Evolutionary conservation across 2,888 invertebrate genomes (phyloP).

Genomic region (Pristionchus arcanus): DNA sequence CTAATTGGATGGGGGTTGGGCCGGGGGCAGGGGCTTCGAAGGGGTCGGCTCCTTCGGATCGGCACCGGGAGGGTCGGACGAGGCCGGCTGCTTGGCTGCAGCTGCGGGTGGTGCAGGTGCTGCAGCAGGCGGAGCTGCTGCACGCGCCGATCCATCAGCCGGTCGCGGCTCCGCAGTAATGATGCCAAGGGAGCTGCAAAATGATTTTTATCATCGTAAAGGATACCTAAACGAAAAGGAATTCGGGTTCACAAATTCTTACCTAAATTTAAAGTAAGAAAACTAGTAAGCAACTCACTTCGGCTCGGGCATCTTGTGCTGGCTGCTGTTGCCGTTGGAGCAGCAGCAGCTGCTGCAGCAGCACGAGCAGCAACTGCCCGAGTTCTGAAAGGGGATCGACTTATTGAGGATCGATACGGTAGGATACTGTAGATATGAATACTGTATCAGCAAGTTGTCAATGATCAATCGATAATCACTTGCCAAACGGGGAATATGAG

Average conservation of each 20-base stretch:
- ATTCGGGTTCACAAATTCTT: no score
- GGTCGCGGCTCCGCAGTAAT: conserved; percentile 48
- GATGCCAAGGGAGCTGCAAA: conserved; percentile 9
- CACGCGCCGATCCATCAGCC: conserved; percentile 8
- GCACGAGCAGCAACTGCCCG: conserved; percentile 20
- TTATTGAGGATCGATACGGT: neutral
- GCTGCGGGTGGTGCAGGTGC: conserved; percentile 57
- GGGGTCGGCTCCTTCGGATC: neutral
- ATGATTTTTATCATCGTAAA: no score
- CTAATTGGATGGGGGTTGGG: neutral
- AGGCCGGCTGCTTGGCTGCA: conserved; percentile 51
- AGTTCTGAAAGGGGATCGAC: neutral
- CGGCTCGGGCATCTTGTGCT: conserved; percentile 44
- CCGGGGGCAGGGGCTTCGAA: no score
- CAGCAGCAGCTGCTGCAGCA: conserved; percentile 27
- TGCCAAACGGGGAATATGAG: no score
- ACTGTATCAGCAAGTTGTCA: no score
- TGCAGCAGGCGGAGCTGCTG: conserved; percentile 55
- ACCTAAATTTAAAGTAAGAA: no score
- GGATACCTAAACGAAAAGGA: no score
- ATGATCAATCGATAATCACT: neutral
- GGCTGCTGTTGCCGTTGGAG: neutral
- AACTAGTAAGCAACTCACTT: neutral
- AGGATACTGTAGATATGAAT: neutral
- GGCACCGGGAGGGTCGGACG: conserved; percentile 35